These are phyloP conservation scores for Stegodyphus mimosarum DNA, from an alignment of 1,140 invertebrate species.

Conservation along the genomic window DNA sequence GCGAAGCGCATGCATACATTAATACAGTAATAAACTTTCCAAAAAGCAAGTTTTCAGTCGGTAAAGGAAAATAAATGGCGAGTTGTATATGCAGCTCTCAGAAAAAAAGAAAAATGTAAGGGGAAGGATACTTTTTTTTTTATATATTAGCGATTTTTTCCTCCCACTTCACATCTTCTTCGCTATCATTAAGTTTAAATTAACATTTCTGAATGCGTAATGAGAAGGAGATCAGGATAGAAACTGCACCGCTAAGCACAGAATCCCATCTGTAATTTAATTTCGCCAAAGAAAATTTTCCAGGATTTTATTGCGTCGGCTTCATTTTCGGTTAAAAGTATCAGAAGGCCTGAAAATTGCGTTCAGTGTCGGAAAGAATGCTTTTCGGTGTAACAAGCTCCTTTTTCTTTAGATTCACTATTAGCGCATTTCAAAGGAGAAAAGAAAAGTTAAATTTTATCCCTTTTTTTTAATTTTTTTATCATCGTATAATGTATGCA, in stretches of 20 bases:
- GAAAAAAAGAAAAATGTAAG: no score
- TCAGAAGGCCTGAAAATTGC: constrained; percentile 39
- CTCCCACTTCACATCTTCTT: background rate
- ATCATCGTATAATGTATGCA: constrained; percentile 41
- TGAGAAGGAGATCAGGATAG: constrained; percentile 5
- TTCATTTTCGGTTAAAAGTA: constrained; percentile 43
- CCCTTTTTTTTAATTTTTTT: no score
- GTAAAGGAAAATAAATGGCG: no score
- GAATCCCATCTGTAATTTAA: constrained; percentile 32
- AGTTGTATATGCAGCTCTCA: no score
- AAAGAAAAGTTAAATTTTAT: no score
- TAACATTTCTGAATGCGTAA: constrained; percentile 47
- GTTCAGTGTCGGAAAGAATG: background rate
- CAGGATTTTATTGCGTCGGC: constrained; percentile 24
- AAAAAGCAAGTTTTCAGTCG: no score
- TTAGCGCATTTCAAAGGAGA: no score
- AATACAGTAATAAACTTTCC: no score
- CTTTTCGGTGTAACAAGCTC: constrained; percentile 14
- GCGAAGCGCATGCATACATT: no score
- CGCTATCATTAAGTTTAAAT: constrained; percentile 46
- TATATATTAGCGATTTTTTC: no score
- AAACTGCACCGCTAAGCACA: background rate
- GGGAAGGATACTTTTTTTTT: no score
- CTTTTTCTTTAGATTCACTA: background rate
- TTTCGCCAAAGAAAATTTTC: constrained; percentile 4